Conservation (phyloP, 2,888 invertebrate genomes). For the Eilema sororculum region DNA sequence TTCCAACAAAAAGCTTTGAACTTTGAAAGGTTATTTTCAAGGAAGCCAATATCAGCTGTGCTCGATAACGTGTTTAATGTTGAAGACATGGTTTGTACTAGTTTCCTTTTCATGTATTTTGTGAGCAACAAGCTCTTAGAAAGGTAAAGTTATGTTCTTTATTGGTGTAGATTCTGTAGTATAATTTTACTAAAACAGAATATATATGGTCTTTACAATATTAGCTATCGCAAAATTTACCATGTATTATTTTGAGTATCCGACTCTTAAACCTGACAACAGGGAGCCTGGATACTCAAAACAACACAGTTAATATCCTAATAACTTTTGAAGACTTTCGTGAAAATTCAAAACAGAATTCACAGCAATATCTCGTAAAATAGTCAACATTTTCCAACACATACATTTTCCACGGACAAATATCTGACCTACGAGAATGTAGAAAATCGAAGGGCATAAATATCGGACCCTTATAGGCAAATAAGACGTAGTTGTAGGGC, state of each 20-base stretch:
- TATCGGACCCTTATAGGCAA: background rate
- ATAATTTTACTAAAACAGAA: no score
- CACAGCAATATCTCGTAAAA: background rate
- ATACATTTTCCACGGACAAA: background rate
- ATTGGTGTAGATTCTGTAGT: no score
- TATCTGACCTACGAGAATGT: background rate
- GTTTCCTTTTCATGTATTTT: background rate
- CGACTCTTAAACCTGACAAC: no score
- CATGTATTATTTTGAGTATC: no score
- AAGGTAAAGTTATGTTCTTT: background rate
- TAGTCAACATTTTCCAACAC: background rate
- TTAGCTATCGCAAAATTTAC: no score
- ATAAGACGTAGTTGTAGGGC: constrained; percentile 1
- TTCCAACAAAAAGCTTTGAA: background rate
- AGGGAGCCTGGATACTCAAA: no score
- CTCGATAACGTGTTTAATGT: constrained; percentile 2
- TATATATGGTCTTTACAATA: no score
- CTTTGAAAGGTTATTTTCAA: background rate
- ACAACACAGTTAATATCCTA: no score
- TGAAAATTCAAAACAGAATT: no score
- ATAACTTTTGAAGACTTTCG: no score
- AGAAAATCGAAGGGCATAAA: constrained; percentile 5
- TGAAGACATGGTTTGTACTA: background rate
- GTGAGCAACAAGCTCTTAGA: background rate
- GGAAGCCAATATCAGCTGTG: background rate